A percentile compares a stretch with the other conserved stretches of the same genome.
These are phyloP conservation scores for Vollenhovia emeryi DNA, from an alignment of 1,140 invertebrate species.

Conservation along the genomic window DNA sequence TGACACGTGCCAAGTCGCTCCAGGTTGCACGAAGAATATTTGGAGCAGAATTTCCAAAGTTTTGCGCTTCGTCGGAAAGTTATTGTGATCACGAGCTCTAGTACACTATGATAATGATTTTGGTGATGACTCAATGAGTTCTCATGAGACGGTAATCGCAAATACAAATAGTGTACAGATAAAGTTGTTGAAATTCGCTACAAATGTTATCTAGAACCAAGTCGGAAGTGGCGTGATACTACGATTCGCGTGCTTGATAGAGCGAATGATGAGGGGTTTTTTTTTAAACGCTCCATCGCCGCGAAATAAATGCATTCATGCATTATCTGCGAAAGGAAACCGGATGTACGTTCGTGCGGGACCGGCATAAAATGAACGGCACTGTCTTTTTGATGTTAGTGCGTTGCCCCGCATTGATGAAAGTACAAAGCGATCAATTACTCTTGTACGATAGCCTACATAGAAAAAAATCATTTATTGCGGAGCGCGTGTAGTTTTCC, in stretches of 20 bases:
- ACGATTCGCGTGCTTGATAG: neutral
- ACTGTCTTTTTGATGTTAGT: neutral
- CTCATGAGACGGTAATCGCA: too few relatives aligned
- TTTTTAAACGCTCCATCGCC: constrained; percentile 23
- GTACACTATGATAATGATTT: neutral
- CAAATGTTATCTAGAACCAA: neutral
- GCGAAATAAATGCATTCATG: constrained; percentile 30
- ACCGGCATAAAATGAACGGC: constrained; percentile 57
- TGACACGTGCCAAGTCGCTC: neutral
- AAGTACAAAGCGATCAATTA: neutral
- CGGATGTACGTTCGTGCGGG: constrained; percentile 66
- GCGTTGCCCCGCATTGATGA: neutral
- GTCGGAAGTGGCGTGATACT: neutral
- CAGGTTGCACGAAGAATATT: neutral
- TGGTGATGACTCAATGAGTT: neutral
- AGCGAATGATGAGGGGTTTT: neutral
- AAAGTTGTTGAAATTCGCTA: neutral
- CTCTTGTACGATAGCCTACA: neutral
- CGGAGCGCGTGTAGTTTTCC: neutral
- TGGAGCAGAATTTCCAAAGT: neutral
- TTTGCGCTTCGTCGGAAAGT: neutral
- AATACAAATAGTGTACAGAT: neutral
- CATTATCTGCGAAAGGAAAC: constrained; percentile 58
- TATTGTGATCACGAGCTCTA: neutral
- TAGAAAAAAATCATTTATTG: neutral